A percentile compares a stretch with the other conserved stretches of the same genome.
Evolutionary conservation across 2,113 vertebrate genomes (phyloP).

Genomic region (Stictonetta naevosa): DNA sequence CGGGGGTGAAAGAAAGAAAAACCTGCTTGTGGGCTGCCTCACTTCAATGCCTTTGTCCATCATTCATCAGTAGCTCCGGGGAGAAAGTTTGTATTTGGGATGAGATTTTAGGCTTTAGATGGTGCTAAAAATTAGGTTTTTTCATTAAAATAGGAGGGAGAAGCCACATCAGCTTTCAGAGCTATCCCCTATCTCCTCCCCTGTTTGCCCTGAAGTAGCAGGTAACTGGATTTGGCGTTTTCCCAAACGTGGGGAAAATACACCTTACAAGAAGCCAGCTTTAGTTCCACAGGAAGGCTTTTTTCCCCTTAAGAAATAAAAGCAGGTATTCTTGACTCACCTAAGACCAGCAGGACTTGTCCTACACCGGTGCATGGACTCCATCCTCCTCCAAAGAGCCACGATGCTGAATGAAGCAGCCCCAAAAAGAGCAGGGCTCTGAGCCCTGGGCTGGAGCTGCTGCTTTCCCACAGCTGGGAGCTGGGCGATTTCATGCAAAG

Average conservation of each 20-base stretch:
- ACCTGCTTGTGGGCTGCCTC: neutral
- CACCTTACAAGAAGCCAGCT: neutral
- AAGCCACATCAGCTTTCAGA: neutral
- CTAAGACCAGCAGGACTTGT: neutral
- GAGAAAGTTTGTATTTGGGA: neutral
- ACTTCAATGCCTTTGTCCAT: neutral
- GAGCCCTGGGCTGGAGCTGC: neutral
- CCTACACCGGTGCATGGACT: rapidly evolving
- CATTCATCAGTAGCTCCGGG: neutral
- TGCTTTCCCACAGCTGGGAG: neutral
- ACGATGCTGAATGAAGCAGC: neutral
- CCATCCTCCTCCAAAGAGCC: neutral
- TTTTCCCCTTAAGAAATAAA: neutral
- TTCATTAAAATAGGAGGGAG: neutral
- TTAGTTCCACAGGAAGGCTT: neutral
- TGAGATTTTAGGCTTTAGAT: neutral
- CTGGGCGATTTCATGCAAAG: rapidly evolving
- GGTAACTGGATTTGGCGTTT: neutral
- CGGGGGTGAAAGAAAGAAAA: neutral
- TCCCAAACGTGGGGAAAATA: neutral
- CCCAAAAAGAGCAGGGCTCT: neutral
- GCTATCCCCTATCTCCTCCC: no score
- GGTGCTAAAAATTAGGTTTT: neutral
- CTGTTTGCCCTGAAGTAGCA: neutral
- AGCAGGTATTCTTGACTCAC: neutral